A percentile compares a stretch with the other conserved stretches of the same genome.
Evolutionary conservation across 2,113 vertebrate genomes (phyloP).

Genomic region (Poeciliopsis retropinna): DNA sequence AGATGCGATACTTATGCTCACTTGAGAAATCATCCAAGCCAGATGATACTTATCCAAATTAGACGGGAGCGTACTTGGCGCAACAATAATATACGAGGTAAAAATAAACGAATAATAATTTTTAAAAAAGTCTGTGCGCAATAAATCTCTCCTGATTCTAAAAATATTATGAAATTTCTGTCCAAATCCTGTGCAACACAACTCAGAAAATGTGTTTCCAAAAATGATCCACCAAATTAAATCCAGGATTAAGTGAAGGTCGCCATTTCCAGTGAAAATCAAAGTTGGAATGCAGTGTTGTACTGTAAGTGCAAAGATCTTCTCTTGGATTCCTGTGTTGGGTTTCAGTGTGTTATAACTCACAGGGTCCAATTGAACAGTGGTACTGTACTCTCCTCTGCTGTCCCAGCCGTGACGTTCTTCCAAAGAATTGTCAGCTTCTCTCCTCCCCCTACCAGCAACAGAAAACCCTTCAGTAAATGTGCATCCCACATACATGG

Average conservation of each 20-base stretch:
- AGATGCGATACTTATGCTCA: constrained; percentile 53
- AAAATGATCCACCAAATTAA: constrained; percentile 1
- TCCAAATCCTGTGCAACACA: constrained; percentile 2
- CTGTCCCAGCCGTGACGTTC: constrained; percentile 38
- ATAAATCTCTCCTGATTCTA: neutral
- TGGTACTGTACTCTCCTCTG: neutral
- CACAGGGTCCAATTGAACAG: neutral
- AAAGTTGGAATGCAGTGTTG: neutral
- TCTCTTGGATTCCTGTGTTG: neutral
- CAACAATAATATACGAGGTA: neutral
- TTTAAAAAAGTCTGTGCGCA: constrained; percentile 1
- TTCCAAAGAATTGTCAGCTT: neutral
- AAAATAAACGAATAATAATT: neutral
- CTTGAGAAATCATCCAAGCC: constrained; percentile 17
- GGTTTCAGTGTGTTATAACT: constrained; percentile 15
- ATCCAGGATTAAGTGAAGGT: constrained; percentile 1
- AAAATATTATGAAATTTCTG: neutral
- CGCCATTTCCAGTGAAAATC: neutral
- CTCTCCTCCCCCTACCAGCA: constrained; percentile 3
- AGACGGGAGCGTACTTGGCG: neutral
- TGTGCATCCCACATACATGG: constrained; percentile 2
- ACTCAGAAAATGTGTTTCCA: neutral
- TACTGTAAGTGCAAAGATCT: neutral
- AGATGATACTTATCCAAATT: neutral
- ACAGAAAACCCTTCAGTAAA: constrained; percentile 23